A percentile compares a stretch with the other conserved stretches of the same genome.
Evolutionary conservation across 1,140 invertebrate species (phyloP).

Genomic region (Cecropterus lyciades): DNA sequence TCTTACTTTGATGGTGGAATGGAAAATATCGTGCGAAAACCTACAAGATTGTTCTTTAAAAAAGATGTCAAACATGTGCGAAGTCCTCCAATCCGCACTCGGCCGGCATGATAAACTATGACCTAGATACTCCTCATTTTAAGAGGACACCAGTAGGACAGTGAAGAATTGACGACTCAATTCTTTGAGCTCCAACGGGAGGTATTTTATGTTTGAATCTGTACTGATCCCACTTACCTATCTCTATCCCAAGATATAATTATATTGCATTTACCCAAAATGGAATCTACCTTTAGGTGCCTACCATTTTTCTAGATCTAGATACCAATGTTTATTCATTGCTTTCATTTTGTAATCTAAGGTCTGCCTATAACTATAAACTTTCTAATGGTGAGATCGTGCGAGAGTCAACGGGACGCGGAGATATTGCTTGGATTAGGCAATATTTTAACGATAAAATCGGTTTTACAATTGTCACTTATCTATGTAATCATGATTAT

Average conservation of each 20-base stretch:
- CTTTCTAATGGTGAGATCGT: conserved; percentile 23
- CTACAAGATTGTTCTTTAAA: too few relatives aligned
- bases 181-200: too few relatives aligned
- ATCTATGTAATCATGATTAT: not conserved
- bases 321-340: conserved; percentile 1
- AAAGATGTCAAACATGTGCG: too few relatives aligned
- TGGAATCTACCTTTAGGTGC: not conserved
- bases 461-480: not conserved
- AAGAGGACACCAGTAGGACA: too few relatives aligned
- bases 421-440: conserved; percentile 6
- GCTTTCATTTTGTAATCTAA: conserved; percentile 11
- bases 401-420: not conserved
- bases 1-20: too few relatives aligned
- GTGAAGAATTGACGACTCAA: too few relatives aligned
- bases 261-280: not conserved
- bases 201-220: too few relatives aligned
- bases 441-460: not conserved
- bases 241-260: not conserved
- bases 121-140: too few relatives aligned
- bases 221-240: too few relatives aligned
- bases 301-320: not conserved
- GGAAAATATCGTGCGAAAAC: too few relatives aligned
- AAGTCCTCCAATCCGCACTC: too few relatives aligned
- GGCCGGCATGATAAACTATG: too few relatives aligned
- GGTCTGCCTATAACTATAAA: conserved; percentile 2